phyloP scores from a whole-genome alignment of 2,888 invertebrate species.

The Andricus curvator region DNA sequence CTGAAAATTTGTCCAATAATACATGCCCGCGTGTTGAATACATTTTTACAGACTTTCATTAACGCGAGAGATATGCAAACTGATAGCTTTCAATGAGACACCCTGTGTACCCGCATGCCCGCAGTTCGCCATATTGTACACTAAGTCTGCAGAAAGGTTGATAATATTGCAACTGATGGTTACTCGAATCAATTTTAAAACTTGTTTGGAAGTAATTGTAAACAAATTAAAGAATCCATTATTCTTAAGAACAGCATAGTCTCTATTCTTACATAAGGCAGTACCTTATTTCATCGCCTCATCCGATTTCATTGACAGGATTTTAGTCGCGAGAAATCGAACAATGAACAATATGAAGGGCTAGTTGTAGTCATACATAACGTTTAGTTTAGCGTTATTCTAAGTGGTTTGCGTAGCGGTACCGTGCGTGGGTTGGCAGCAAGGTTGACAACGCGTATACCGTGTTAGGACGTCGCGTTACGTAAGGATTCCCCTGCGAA shows the following conservation, averaged over 20 bases:
- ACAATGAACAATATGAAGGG: conserved; percentile 20
- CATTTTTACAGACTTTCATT: conserved; percentile 22
- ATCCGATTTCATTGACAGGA: not conserved
- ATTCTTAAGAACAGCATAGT: not conserved
- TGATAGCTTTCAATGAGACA: conserved; percentile 29
- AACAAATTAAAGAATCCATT: not conserved
- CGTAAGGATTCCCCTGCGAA: conserved; percentile 56
- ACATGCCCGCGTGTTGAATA: conserved; percentile 6
- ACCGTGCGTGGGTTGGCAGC: conserved; percentile 70
- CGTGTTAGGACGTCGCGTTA: conserved; percentile 56
- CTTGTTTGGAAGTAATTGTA: not conserved
- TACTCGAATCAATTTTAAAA: not conserved
- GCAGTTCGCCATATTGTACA: not conserved
- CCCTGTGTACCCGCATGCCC: conserved; percentile 15
- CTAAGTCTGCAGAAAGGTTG: not conserved
- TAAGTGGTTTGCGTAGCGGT: conserved; percentile 67
- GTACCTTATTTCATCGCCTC: not conserved
- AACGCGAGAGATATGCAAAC: conserved; percentile 24
- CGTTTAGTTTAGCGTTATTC: conserved; percentile 5
- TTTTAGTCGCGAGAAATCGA: conserved; percentile 19
- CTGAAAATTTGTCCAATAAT: not conserved
- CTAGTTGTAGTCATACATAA: not conserved
- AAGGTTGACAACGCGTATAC: conserved; percentile 69
- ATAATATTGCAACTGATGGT: not conserved
- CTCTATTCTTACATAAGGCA: not conserved